Base-by-base conservation (phyloP, 2,888 invertebrate species). In the Spodoptera littoralis region DNA sequence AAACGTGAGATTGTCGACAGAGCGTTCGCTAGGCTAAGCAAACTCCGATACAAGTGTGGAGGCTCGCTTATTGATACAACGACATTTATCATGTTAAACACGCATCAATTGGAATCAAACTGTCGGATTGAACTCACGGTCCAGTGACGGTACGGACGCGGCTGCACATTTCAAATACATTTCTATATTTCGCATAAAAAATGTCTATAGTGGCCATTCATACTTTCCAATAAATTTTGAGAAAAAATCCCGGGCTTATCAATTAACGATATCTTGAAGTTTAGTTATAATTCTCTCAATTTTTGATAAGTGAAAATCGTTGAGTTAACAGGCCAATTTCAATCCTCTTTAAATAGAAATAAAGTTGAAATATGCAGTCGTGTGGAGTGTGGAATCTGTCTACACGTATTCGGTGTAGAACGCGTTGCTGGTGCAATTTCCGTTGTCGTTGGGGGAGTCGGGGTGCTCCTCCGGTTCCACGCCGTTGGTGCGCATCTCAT, bases 361-460 rank as follows among this genome's bases (percentile, higher is more conserved):
- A 70, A 24, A 47, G 65, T 58, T 73, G 48, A 62, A 79, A 71
- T 73, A 55, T 9, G 73, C 76, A 79, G 73, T 78, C 60, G 70
- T 61, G 64, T 61, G 44, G 46, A n/a, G 46, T 24, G 36, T 24
- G 45, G 18, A 43, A 51, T 30, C 47, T 13, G 51, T 83, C 84
- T 91, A 92, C 47, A 87, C 85, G 72, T 89, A 82, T 65, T 92
- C 92, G 3, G 85, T 84, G 95, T 84, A 96, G 96, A 95, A 96
- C 81, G 92, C 94, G 79, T 95, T 93, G 88, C 95, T 95, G 94
- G 97, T 90, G 94, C 97, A 92, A 93, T 96, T 92, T 90, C 95
- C 95, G 79, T 92, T 95, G 82, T 95, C 95, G 61, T 86, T 93
- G 5, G 95, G 95, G 0, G 95, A 95, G 81, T 95, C 95, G 0